Conservation (phyloP, 2,888 invertebrate genomes). For the Drosophila subsilvestris region DNA sequence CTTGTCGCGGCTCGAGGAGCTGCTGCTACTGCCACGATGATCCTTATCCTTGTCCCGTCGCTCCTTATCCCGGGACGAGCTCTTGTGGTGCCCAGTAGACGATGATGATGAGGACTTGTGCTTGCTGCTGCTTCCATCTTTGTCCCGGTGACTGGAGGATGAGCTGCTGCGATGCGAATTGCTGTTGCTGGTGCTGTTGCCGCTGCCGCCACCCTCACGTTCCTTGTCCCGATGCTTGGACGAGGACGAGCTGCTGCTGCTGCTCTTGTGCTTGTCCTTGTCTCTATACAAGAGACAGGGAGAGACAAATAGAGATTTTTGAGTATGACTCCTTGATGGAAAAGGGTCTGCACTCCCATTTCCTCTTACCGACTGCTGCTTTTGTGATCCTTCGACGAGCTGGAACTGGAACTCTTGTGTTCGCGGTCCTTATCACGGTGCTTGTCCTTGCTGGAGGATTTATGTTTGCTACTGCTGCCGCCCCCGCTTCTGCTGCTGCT, state of each 20-base stretch:
- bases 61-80: conserved; percentile 82
- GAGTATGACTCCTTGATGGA: conserved; percentile 6
- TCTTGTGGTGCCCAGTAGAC: conserved; percentile 82
- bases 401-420: conserved; percentile 85
- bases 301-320: background rate
- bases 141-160: conserved; percentile 82
- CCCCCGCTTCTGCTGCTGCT: conserved; percentile 54
- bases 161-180: conserved; percentile 69
- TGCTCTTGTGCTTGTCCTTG: conserved; percentile 83
- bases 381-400: conserved; percentile 83
- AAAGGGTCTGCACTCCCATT: no score
- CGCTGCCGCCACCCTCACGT: conserved; percentile 83
- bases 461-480: conserved; percentile 87
- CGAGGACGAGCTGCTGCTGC: conserved; percentile 82
- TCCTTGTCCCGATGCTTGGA: conserved; percentile 78
- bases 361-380: conserved; percentile 83
- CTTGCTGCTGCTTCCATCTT: conserved; percentile 81
- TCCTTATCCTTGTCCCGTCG: conserved; percentile 84
- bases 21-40: conserved; percentile 83
- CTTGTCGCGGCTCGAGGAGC: conserved; percentile 81
- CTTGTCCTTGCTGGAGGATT: conserved; percentile 87
- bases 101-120: conserved; percentile 83
- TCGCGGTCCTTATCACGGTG: conserved; percentile 85
- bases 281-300: conserved; percentile 64
- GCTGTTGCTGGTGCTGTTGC: conserved; percentile 66